Conservation (phyloP, 1,140 invertebrate genomes). For the Trichonephila inaurata region DNA sequence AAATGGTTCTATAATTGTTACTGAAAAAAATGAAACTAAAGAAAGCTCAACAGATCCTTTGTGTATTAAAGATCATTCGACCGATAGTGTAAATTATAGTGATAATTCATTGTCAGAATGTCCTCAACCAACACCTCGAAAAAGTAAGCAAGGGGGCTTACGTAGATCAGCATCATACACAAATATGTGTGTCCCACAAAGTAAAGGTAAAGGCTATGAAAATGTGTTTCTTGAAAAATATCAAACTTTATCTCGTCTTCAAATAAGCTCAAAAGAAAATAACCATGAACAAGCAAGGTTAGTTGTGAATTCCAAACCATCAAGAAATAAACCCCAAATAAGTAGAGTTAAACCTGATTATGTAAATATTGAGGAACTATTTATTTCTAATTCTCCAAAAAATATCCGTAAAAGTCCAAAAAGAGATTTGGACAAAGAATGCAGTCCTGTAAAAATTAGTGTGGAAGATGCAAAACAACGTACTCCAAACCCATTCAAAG, state of each 20-base stretch:
- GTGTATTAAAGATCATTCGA: background rate
- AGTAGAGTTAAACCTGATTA: constrained; percentile 10
- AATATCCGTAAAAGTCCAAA: background rate
- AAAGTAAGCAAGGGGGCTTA: constrained; percentile 55
- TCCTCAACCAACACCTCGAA: constrained; percentile 64
- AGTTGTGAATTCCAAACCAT: background rate
- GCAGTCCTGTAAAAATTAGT: background rate
- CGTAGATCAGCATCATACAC: constrained; percentile 66
- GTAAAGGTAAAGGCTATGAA: constrained; percentile 39
- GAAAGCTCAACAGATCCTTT: constrained; percentile 36
- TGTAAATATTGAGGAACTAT: constrained; percentile 7
- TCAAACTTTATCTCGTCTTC: constrained; percentile 59
- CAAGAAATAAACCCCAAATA: background rate
- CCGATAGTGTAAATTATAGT: background rate
- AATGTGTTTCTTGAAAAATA: constrained; percentile 66
- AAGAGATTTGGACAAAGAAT: background rate
- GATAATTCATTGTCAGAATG: background rate
- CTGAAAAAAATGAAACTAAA: constrained; percentile 2
- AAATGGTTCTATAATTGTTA: constrained; percentile 58
- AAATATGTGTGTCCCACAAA: constrained; percentile 27
- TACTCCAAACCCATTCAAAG: background rate
- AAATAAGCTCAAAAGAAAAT: constrained; percentile 29
- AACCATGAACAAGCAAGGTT: background rate
- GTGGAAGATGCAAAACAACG: background rate
- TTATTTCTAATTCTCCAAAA: background rate